Conservation (phyloP, 2,888 invertebrate genomes). For the Calephelis perditalis region DNA sequence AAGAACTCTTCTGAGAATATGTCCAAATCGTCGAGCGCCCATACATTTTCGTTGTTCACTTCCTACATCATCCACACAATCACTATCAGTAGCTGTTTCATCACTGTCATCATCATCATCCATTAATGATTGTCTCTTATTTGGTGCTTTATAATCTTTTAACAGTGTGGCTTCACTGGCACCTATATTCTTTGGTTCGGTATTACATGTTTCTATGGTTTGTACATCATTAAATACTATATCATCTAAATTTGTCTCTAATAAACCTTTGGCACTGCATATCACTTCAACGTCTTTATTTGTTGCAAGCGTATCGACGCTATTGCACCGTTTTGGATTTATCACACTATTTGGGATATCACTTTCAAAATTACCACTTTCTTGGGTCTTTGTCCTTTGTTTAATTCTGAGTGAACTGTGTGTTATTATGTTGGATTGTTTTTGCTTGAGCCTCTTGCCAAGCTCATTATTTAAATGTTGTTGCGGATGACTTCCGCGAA, state of each 20-base stretch:
- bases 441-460: constrained; percentile 34
- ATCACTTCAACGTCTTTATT: constrained; percentile 66
- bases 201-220: constrained; percentile 50
- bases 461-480: constrained; percentile 45
- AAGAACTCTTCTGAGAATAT: constrained; percentile 63
- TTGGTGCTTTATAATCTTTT: constrained; percentile 43
- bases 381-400: constrained; percentile 57
- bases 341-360: constrained; percentile 41
- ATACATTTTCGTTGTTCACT: constrained; percentile 65
- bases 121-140: constrained; percentile 59
- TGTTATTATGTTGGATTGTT: constrained; percentile 42
- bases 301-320: constrained; percentile 60
- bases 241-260: constrained; percentile 75
- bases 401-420: constrained; percentile 58
- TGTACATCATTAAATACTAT: constrained; percentile 57
- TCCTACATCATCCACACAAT: constrained; percentile 60
- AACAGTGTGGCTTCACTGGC: constrained; percentile 66
- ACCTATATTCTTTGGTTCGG: constrained; percentile 60
- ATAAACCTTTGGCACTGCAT: constrained; percentile 76
- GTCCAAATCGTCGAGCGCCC: constrained; percentile 67
- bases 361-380: constrained; percentile 39
- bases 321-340: constrained; percentile 61
- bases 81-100: constrained; percentile 63
- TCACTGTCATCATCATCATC: constrained; percentile 65
- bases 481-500: constrained; percentile 60